Evolutionary conservation across 2,113 vertebrate genomes (phyloP).

Genomic region (Microtus richardsoni): DNA sequence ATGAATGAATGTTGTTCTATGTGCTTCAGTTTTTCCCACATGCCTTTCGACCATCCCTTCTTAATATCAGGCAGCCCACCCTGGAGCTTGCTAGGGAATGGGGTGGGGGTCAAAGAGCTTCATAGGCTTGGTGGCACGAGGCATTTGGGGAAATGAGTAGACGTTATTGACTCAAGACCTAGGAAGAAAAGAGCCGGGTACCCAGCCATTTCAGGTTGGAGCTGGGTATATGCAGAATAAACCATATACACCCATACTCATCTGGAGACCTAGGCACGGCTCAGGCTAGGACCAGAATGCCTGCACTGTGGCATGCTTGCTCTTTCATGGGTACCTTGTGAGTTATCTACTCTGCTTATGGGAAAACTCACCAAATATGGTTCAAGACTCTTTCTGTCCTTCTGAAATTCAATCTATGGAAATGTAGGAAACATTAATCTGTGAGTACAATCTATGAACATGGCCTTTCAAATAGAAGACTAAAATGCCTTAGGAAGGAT

Average conservation of each 20-base stretch:
- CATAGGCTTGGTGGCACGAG: not conserved
- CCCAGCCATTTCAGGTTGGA: not conserved
- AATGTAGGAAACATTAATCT: not conserved
- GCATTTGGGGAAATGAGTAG: not conserved
- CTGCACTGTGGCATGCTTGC: not conserved
- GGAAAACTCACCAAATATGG: not conserved
- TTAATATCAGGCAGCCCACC: no score
- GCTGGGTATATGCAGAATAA: not conserved
- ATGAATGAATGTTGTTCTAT: rapidly evolving
- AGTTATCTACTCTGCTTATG: not conserved
- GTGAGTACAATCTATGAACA: not conserved
- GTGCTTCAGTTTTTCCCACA: not conserved
- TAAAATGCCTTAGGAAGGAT: not conserved
- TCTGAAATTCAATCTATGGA: not conserved
- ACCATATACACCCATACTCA: rapidly evolving
- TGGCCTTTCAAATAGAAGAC: not conserved
- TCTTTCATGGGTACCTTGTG: not conserved
- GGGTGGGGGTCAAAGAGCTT: not conserved
- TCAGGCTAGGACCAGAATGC: not conserved
- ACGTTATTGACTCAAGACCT: not conserved
- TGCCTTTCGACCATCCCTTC: rapidly evolving
- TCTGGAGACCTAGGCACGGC: not conserved
- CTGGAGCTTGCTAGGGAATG: not conserved
- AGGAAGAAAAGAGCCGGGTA: not conserved
- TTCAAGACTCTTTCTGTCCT: not conserved